Evolutionary conservation across 2,888 invertebrate genomes (phyloP).

Genomic region (Microchrysa polita): DNA sequence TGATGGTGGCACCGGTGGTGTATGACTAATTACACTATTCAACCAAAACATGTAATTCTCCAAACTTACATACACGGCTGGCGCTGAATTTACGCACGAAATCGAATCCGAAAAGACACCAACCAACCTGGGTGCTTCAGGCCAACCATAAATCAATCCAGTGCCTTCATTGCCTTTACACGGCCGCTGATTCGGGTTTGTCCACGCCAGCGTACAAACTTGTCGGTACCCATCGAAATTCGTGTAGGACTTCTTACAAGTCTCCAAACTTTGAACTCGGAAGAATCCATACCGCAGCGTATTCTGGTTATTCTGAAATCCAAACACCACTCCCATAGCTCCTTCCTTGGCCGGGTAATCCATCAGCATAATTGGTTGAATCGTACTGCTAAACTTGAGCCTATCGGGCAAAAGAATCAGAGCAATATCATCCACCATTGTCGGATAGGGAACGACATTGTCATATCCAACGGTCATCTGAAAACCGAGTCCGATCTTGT

Average conservation of each 20-base stretch:
- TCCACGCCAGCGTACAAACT: conserved; percentile 30
- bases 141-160: conserved; percentile 20
- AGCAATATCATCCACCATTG: conserved; percentile 5
- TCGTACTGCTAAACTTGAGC: not conserved
- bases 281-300: conserved; percentile 12
- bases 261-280: not conserved
- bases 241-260: not conserved
- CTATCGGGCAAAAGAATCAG: conserved; percentile 7
- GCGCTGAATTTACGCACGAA: not conserved
- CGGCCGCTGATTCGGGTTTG: conserved; percentile 22
- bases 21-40: not conserved
- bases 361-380: not conserved
- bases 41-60: conserved; percentile 35
- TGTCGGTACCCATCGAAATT: conserved; percentile 28
- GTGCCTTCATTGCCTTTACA: conserved; percentile 39
- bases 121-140: conserved; percentile 15
- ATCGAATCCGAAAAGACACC: conserved; percentile 20
- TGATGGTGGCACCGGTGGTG: not conserved
- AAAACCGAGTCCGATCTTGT: not conserved
- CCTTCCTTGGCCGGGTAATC: not conserved
- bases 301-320: not conserved
- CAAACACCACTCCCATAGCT: not conserved
- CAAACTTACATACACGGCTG: conserved; percentile 34
- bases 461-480: not conserved
- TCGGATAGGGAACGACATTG: not conserved